phyloP scores from a whole-genome alignment of 92 coral and sea anemone species.

The Phenganax subtilis region DNA sequence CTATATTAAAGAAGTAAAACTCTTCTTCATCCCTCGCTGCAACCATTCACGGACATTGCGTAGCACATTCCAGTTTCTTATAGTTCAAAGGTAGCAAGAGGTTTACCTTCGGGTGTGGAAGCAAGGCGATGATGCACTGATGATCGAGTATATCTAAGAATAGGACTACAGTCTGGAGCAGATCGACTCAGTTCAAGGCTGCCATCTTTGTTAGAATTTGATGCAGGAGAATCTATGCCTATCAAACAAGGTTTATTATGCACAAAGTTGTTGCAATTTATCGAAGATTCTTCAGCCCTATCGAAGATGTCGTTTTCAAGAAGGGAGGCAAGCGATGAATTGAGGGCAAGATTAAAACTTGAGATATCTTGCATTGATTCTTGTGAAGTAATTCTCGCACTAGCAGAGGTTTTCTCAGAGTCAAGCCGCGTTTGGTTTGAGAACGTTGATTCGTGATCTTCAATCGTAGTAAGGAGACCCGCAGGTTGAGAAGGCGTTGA shows the following conservation, averaged over 20 bases:
- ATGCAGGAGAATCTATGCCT: slow-evolving; percentile 10
- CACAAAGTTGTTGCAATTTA: background rate
- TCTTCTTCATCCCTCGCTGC: background rate
- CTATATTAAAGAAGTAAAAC: background rate
- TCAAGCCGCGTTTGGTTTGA: too few species aligned
- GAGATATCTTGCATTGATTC: background rate
- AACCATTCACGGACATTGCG: too few species aligned
- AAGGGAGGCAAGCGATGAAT: background rate
- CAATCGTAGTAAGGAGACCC: background rate
- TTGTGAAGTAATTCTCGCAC: too few species aligned
- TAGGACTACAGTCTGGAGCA: slow-evolving; percentile 20
- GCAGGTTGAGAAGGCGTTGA: background rate
- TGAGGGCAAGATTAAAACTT: background rate
- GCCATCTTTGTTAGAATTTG: background rate
- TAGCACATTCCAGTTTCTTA: too few species aligned
- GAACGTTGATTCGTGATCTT: background rate
- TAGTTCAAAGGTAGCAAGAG: background rate
- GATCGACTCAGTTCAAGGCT: background rate
- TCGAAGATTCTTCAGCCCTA: background rate
- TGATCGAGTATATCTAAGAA: background rate
- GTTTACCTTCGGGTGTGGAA: slow-evolving; percentile 22
- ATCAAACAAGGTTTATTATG: background rate
- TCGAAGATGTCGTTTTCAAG: background rate
- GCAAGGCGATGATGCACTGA: background rate
- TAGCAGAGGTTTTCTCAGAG: too few species aligned